Base-by-base conservation (phyloP, 2,888 invertebrate genomes). In the Andrena minutula region DNA sequence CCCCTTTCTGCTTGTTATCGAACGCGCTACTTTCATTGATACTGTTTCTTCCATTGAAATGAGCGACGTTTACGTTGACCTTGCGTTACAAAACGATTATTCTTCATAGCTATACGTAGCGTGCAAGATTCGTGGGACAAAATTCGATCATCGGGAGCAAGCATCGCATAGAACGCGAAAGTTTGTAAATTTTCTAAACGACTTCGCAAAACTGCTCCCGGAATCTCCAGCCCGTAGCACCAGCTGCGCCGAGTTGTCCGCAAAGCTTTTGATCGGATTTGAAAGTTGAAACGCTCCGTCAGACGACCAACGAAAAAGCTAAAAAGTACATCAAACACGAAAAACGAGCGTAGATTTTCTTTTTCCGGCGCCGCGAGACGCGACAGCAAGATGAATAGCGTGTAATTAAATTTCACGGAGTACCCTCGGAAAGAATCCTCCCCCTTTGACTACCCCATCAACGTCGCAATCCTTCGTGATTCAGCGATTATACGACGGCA, bases 231-330 rank as follows among this genome's bases (percentile, higher is more conserved):
- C 12, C 63, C 47, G 23, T 41, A 26, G 64, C 83, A n/a, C 28
- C 79, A 72, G 56, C 74, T 79, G 78, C 28, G 56, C 69, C 26
- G 66, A 20, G 23, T 20, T 53, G 65, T 26, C 63, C 47, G 74
- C 66, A 71, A 83, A 83, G 78, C 80, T 75, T 73, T 61, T 79
- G 74, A 79, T 86, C 78, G 83, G 85, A 86, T 87, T 87, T 82
- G 30, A 49, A 85, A 75, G 82, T 78, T 77, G 79, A 72, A 84
- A 70, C 65, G 75, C 61, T 75, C 10, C 12, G 41, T 28, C 69
- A 12, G 16, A 32, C 28, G 20, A 20, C 23, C 28, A 35, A 26
- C n/a, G 58, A 66, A 30, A 61, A 76, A 71, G 63, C 23, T 26
- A 63, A 72, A 78, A 75, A 53, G 61, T 51, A 72, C n/a, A 47